Evolutionary conservation across 2,888 invertebrate genomes (phyloP).

Genomic region (Mesopsocus fuscifrons): DNA sequence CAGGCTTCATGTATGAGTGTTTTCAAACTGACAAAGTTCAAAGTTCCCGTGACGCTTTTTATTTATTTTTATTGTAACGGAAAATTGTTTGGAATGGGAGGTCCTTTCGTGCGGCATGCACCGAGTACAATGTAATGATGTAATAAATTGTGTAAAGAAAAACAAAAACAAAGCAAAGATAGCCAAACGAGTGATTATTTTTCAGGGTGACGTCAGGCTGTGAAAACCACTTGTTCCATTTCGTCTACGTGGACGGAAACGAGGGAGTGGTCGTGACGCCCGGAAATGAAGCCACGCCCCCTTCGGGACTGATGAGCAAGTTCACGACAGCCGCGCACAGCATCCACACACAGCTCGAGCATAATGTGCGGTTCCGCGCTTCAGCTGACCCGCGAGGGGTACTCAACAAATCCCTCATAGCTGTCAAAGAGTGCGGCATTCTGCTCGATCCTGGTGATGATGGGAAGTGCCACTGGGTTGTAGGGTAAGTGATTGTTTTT

Average conservation of each 20-base stretch:
- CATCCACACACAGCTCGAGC: slow-evolving; percentile 54
- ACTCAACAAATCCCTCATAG: slow-evolving; percentile 52
- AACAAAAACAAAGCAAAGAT: no score
- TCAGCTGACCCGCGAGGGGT: slow-evolving; percentile 29
- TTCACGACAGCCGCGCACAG: slow-evolving; percentile 50
- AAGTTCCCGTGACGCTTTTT: no score
- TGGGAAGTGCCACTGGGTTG: slow-evolving; percentile 47
- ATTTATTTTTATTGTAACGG: no score
- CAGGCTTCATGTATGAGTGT: no score
- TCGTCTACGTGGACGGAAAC: slow-evolving; percentile 47
- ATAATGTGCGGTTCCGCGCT: slow-evolving; percentile 39
- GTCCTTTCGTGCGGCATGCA: no score
- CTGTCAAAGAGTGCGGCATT: slow-evolving; percentile 66
- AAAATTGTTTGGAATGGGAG: no score
- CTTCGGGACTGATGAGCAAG: slow-evolving; percentile 39
- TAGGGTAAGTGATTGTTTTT: slow-evolving; percentile 42
- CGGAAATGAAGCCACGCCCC: slow-evolving; percentile 17
- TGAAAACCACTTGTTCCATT: slow-evolving; percentile 56
- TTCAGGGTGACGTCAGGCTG: slow-evolving; percentile 44
- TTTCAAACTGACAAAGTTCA: no score
- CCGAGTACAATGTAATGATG: no score
- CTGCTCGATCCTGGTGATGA: slow-evolving; percentile 22
- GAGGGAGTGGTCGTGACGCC: slow-evolving; percentile 48
- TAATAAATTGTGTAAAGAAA: no score
- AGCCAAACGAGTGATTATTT: no score